Percentiles rank a stretch among this genome's conserved stretches.
Evolutionary conservation across 2,113 vertebrate genomes (phyloP).

Genomic region (Nibea albiflora): DNA sequence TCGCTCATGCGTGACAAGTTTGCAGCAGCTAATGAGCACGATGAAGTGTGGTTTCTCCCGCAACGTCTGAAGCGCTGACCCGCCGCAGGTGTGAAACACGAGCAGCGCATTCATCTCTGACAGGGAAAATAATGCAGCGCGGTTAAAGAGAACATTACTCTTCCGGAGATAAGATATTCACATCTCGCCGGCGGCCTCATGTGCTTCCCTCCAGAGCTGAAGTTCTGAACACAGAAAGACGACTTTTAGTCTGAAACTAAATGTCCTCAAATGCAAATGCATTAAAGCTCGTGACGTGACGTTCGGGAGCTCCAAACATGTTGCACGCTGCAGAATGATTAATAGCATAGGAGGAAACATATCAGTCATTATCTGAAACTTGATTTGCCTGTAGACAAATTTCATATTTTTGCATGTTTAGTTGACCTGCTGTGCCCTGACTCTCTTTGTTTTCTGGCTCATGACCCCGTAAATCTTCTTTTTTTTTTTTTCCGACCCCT

Average conservation of each 20-base stretch:
- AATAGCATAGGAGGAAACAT: not conserved
- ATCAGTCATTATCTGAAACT: not conserved
- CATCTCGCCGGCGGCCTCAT: not conserved
- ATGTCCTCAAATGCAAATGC: slow-evolving; percentile 8
- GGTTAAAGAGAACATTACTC: slow-evolving; percentile 11
- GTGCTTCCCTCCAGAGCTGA: not conserved
- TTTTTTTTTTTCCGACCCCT: too few relatives aligned
- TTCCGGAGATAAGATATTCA: slow-evolving; percentile 7
- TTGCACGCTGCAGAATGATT: not conserved
- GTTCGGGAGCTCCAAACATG: not conserved
- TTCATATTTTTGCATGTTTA: too few relatives aligned
- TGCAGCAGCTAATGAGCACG: not conserved
- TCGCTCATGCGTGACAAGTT: slow-evolving; percentile 16
- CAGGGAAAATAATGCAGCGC: slow-evolving; percentile 1
- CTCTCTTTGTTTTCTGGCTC: too few relatives aligned
- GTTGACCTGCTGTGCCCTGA: too few relatives aligned
- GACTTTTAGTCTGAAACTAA: slow-evolving; percentile 18
- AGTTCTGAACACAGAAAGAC: slow-evolving; percentile 18
- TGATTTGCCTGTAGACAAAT: too few relatives aligned
- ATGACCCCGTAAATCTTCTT: too few relatives aligned
- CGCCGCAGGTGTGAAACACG: not conserved
- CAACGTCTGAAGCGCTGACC: not conserved
- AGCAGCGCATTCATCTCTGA: slow-evolving; percentile 7
- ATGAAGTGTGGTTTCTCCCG: not conserved
- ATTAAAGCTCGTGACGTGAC: not conserved